These are phyloP conservation scores for Alcedo quadribrachys DNA, from an alignment of 2,797 vertebrate genomes.

Conservation along the genomic window DNA sequence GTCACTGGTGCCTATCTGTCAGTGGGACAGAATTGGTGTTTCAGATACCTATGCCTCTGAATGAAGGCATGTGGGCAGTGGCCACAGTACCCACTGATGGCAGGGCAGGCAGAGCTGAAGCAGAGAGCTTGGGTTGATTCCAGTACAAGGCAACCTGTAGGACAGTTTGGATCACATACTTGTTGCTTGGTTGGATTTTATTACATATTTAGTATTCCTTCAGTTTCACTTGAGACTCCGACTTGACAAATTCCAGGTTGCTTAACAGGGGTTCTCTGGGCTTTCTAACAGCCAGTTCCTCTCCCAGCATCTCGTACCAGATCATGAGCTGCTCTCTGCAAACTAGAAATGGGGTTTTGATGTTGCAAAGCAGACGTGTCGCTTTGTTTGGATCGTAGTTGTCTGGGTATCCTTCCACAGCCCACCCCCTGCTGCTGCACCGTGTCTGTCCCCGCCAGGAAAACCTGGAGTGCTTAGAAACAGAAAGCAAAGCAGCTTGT, in stretches of 20 bases:
- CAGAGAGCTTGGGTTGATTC: not conserved
- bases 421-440: not conserved
- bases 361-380: not conserved
- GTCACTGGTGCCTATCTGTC: not conserved
- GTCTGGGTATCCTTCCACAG: not conserved
- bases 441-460: no score
- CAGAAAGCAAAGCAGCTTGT: not conserved
- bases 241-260: not conserved
- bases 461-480: not conserved
- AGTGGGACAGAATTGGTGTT: not conserved
- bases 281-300: not conserved
- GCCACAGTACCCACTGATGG: accelerated
- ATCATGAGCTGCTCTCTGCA: not conserved
- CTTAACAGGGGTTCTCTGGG: not conserved
- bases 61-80: not conserved
- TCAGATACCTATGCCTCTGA: not conserved
- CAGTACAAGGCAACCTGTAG: no score
- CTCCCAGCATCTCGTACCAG: not conserved
- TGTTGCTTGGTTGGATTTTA: not conserved
- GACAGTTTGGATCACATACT: not conserved
- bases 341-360: not conserved
- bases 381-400: not conserved
- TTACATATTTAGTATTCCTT: not conserved
- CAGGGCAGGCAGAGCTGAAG: not conserved
- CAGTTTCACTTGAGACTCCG: not conserved